phyloP scores from a whole-genome alignment of 2,113 vertebrate species.

The Calidris pugnax region DNA sequence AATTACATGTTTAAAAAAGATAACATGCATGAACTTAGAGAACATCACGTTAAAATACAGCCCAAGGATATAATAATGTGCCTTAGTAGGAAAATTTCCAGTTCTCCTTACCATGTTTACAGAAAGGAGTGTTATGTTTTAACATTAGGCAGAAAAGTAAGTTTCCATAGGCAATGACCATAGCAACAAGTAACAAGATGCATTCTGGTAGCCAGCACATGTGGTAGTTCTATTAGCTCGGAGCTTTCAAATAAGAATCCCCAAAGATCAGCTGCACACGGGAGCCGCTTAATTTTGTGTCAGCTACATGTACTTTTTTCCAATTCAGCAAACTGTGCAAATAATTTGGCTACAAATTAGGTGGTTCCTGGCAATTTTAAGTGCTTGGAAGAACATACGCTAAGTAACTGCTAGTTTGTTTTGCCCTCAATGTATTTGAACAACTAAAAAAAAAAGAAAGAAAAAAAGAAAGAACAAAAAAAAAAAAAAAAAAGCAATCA shows the following conservation, averaged over 20 bases:
- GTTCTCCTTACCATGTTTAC: conserved; percentile 36
- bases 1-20: background rate
- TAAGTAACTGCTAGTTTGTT: conserved; percentile 37
- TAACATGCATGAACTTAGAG: background rate
- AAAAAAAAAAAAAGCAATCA: background rate
- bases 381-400: conserved; percentile 40
- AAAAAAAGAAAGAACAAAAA: background rate
- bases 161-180: conserved; percentile 47
- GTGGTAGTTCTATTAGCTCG: conserved; percentile 48
- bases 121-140: conserved; percentile 27
- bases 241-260: conserved; percentile 22
- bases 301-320: conserved; percentile 53
- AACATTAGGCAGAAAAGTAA: conserved; percentile 41
- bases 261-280: conserved; percentile 33
- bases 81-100: conserved; percentile 31
- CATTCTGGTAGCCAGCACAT: conserved; percentile 51
- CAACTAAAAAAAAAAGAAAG: background rate
- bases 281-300: conserved; percentile 55
- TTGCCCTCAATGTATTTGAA: conserved; percentile 8
- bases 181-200: conserved; percentile 47
- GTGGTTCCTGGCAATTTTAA: conserved; percentile 44
- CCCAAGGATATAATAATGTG: background rate
- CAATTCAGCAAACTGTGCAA: conserved; percentile 40
- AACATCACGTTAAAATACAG: background rate
- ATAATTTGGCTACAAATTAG: conserved; percentile 52